Percentiles rank a stretch among this genome's conserved stretches.
Evolutionary conservation across 2,888 invertebrate genomes (phyloP).

Genomic region (Drosophila neotestacea): DNA sequence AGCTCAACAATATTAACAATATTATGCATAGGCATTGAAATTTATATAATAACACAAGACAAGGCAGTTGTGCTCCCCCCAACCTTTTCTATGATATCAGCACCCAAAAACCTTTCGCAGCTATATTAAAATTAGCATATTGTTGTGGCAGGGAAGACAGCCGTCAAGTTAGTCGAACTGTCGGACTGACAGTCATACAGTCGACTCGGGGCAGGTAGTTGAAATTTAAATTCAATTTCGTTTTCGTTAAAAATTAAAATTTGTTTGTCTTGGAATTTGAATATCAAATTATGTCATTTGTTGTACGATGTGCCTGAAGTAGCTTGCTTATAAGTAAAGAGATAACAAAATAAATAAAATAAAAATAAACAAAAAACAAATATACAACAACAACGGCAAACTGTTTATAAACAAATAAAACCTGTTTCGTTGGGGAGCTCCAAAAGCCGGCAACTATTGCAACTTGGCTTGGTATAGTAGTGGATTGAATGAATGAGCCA

Average conservation of each 20-base stretch:
- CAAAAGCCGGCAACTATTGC: constrained; percentile 63
- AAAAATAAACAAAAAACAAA: constrained; percentile 18
- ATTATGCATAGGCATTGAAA: constrained; percentile 56
- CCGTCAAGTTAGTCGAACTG: constrained; percentile 18
- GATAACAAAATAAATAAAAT: constrained; percentile 20
- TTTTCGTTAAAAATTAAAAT: constrained; percentile 79
- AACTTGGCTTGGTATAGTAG: constrained; percentile 43
- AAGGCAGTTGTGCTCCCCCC: not conserved
- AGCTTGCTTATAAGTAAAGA: constrained; percentile 28
- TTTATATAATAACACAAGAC: constrained; percentile 30
- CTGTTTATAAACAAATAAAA: constrained; percentile 74
- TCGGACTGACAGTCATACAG: constrained; percentile 29
- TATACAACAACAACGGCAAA: constrained; percentile 29
- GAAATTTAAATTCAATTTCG: constrained; percentile 78
- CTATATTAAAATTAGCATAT: constrained; percentile 50
- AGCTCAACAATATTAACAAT: constrained; percentile 56
- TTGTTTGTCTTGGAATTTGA: constrained; percentile 76
- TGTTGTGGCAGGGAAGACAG: constrained; percentile 13
- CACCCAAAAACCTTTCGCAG: constrained; percentile 32
- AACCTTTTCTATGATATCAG: constrained; percentile 45
- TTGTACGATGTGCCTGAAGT: constrained; percentile 47
- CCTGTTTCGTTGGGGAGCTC: constrained; percentile 61
- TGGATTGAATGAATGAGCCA: constrained; percentile 52
- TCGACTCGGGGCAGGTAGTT: constrained; percentile 63
- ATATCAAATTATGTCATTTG: constrained; percentile 80